phyloP scores from a whole-genome alignment of 2,797 vertebrate genomes.

The Muscicapa striata region DNA sequence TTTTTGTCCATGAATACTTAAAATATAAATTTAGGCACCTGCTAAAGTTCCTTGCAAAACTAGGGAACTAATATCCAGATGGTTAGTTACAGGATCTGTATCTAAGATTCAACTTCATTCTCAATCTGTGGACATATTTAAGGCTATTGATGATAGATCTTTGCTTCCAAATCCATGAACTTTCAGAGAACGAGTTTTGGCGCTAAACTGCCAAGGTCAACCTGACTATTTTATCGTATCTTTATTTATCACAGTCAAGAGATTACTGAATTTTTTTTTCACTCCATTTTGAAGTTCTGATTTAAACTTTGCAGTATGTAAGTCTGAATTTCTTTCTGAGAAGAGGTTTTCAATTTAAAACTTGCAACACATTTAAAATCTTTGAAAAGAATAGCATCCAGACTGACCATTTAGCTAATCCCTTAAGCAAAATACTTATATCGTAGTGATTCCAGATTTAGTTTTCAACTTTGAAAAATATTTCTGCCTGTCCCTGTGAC shows the following conservation, averaged over 20 bases:
- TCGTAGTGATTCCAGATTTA: not conserved
- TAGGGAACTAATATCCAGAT: slow-evolving; percentile 35
- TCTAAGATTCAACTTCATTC: slow-evolving; percentile 22
- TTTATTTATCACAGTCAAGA: slow-evolving; percentile 31
- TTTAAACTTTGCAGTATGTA: not conserved
- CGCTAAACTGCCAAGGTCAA: not conserved
- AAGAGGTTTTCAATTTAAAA: not conserved
- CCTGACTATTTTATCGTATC: slow-evolving; percentile 5
- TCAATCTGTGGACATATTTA: slow-evolving; percentile 41
- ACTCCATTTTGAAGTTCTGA: not conserved
- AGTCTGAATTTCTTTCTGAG: not conserved
- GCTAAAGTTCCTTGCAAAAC: slow-evolving; percentile 4
- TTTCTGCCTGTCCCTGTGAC: not conserved
- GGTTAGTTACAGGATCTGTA: slow-evolving; percentile 16
- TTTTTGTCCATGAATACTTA: slow-evolving; percentile 7
- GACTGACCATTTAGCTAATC: not conserved
- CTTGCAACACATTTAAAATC: not conserved
- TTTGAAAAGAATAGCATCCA: not conserved
- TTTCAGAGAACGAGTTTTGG: not conserved
- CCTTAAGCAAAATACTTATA: not conserved
- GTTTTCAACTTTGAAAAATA: not conserved
- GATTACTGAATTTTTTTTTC: not conserved
- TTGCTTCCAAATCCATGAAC: slow-evolving; percentile 1
- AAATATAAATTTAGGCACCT: slow-evolving; percentile 28
- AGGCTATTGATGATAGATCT: slow-evolving; percentile 22